Percentiles rank a stretch among this genome's conserved stretches.
Evolutionary conservation across 2,797 vertebrate genomes (phyloP).

Genomic region (Cryptoprocta ferox): DNA sequence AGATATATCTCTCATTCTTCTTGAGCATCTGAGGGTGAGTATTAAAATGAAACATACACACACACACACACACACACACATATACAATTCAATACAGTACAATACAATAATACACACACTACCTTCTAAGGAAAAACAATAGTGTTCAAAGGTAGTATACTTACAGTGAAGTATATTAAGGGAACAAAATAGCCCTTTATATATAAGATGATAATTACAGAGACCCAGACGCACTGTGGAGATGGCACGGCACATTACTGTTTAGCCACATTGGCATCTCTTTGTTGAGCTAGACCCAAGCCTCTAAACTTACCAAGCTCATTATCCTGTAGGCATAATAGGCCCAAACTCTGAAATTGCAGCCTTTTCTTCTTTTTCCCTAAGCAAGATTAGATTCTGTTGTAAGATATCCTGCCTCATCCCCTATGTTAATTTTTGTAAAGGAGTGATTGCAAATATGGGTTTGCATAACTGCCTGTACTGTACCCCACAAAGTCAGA

Average conservation of each 20-base stretch:
- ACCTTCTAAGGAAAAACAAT: not conserved
- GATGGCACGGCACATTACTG: not conserved
- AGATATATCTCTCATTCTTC: not conserved
- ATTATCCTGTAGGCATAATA: not conserved
- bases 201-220: not conserved
- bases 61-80: not conserved
- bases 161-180: not conserved
- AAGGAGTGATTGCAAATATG: not conserved
- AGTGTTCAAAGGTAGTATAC: not conserved
- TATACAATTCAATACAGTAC: no score
- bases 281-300: not conserved
- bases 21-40: not conserved
- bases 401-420: not conserved
- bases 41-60: not conserved
- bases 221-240: not conserved
- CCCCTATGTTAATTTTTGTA: not conserved
- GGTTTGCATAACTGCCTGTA: not conserved
- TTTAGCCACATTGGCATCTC: not conserved
- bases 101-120: not conserved
- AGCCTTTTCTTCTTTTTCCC: not conserved
- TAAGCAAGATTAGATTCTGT: constrained; percentile 14
- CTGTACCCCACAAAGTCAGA: not conserved
- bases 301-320: not conserved
- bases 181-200: not conserved
- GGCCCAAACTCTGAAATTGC: not conserved